Evolutionary conservation across 2,888 invertebrate species (phyloP).

Genomic region (Zaprionus obscuricornis): DNA sequence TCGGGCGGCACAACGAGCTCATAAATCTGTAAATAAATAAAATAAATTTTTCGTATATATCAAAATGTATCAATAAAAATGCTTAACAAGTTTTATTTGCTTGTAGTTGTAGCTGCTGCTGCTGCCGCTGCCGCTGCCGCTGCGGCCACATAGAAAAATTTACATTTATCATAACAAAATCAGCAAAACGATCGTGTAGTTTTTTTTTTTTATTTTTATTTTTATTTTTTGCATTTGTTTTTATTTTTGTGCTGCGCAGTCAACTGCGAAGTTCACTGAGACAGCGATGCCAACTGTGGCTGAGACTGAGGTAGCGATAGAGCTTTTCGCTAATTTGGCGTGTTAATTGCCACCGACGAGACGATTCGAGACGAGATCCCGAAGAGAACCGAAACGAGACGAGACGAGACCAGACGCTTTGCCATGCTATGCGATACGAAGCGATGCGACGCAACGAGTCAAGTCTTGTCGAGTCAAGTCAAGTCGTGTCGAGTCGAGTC

Average conservation of each 20-base stretch:
- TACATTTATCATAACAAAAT: slow-evolving; percentile 58
- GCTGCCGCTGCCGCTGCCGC: not conserved
- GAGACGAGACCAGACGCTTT: no score
- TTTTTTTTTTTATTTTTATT: no score
- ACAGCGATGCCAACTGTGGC: slow-evolving; percentile 6
- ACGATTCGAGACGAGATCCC: slow-evolving; percentile 11
- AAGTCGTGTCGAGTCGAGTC: slow-evolving; percentile 26
- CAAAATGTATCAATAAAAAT: slow-evolving; percentile 77
- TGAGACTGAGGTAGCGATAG: slow-evolving; percentile 22
- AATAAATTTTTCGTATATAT: slow-evolving; percentile 71
- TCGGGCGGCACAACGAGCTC: slow-evolving; percentile 58
- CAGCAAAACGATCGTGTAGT: slow-evolving; percentile 8
- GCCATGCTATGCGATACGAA: no score
- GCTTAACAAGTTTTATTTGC: slow-evolving; percentile 73
- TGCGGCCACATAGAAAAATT: slow-evolving; percentile 49
- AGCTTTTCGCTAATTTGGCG: slow-evolving; percentile 70
- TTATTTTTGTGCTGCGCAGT: slow-evolving; percentile 12
- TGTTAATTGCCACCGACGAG: slow-evolving; percentile 69
- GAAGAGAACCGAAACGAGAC: slow-evolving; percentile 24
- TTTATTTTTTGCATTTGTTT: no score
- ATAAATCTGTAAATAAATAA: slow-evolving; percentile 76
- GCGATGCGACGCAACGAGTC: slow-evolving; percentile 20
- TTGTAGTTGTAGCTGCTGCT: slow-evolving; percentile 21
- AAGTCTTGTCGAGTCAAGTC: slow-evolving; percentile 13
- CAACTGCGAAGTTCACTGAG: not conserved